phyloP scores from a whole-genome alignment of 2,113 vertebrate genomes.

The Clarias gariepinus region DNA sequence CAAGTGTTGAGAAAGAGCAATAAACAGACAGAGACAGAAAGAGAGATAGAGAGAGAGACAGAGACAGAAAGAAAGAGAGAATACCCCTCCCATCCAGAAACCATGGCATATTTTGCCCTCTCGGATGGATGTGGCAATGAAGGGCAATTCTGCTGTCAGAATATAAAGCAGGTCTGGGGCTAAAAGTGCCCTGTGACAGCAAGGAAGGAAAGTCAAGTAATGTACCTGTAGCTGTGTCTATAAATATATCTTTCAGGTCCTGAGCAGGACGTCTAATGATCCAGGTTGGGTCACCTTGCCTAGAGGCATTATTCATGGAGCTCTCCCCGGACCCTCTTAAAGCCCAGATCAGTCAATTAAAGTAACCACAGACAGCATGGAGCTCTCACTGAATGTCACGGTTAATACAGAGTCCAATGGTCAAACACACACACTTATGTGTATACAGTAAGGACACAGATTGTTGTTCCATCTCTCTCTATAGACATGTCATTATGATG shows the following conservation, averaged over 20 bases:
- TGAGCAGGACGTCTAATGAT: constrained; percentile 52
- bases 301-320: constrained; percentile 49
- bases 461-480: not conserved
- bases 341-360: constrained; percentile 54
- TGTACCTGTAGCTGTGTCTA: constrained; percentile 55
- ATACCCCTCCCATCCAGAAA: too few species aligned
- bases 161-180: constrained; percentile 25
- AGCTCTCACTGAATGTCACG: constrained; percentile 37
- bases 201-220: constrained; percentile 27
- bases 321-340: constrained; percentile 41
- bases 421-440: constrained; percentile 21
- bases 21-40: not conserved
- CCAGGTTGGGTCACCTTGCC: constrained; percentile 57
- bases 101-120: not conserved
- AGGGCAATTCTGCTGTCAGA: not conserved
- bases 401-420: constrained; percentile 32
- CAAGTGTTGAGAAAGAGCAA: not conserved
- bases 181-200: constrained; percentile 24
- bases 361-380: constrained; percentile 31
- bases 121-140: not conserved
- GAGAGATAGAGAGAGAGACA: not conserved
- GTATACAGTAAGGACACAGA: not conserved
- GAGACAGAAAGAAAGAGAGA: not conserved
- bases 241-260: constrained; percentile 55
- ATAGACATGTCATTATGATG: not conserved